A percentile compares a stretch with the other conserved stretches of the same genome.
These are phyloP conservation scores for Enteromius fasciolatus DNA, from an alignment of 2,797 vertebrate species.

Conservation along the genomic window DNA sequence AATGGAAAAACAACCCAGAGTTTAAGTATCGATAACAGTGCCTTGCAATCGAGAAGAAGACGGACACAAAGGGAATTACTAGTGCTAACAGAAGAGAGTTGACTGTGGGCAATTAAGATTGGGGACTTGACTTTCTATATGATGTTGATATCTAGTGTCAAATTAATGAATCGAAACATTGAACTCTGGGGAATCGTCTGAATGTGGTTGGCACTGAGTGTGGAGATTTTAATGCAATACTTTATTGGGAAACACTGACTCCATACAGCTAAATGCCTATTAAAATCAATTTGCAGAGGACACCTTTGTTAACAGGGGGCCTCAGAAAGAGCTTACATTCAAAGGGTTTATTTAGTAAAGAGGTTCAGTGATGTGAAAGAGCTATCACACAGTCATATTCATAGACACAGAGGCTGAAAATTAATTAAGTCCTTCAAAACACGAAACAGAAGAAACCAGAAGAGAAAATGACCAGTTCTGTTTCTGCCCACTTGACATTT, in stretches of 20 bases:
- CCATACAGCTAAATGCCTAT: conserved; percentile 1
- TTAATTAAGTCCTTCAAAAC: conserved; percentile 42
- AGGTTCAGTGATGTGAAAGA: not conserved
- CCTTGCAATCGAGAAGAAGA: not conserved
- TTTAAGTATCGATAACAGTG: not conserved
- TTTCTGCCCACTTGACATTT: conserved; percentile 38
- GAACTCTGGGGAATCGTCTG: not conserved
- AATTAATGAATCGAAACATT: not conserved
- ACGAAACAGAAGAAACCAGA: conserved; percentile 45
- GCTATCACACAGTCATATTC: not conserved
- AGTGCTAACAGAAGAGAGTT: not conserved
- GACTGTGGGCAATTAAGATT: not conserved
- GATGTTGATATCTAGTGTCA: not conserved
- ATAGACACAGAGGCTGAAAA: not conserved
- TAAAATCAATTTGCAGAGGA: not conserved
- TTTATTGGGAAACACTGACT: not conserved
- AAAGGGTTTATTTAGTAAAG: conserved; percentile 4
- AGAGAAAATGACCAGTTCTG: not conserved
- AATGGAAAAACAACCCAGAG: not conserved
- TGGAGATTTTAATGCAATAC: conserved; percentile 4
- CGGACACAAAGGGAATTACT: not conserved
- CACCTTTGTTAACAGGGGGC: conserved; percentile 10
- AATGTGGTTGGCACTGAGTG: conserved; percentile 14
- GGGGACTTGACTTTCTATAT: conserved; percentile 5
- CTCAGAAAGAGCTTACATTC: not conserved